Base-by-base conservation (phyloP, 2,888 invertebrate genomes). In the Hirtodrosophila duncani region DNA sequence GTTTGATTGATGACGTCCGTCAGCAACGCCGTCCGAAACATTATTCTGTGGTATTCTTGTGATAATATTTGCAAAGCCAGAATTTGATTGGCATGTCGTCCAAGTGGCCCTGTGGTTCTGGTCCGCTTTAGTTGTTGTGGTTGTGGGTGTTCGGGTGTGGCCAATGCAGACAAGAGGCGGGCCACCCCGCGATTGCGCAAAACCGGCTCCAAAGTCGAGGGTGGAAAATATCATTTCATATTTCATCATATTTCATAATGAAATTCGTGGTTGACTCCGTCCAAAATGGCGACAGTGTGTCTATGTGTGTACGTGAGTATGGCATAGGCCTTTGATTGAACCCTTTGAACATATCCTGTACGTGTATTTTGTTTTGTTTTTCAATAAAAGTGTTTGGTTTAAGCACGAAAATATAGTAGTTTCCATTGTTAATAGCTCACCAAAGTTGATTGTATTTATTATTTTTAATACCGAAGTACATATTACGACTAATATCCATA, bases 1-100 rank as follows among this genome's bases (percentile, higher is more conserved):
- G 43, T 75, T 79, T 77, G 77, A 77, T 77, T 81, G 77, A 81
- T 79, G 79, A 74, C 43, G 68, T 36, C 34, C 5, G 17, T 11
- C 30, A 29, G 36, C 13, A 38, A 5, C 33, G 17, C 34, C 13
- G 30, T 3, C 11, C 36, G 36, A 43, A 57, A 34, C 57, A 79
- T 70, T 75, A 67, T 72, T 80, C 58, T 82, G 82, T 60, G 83
- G 83, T 67, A 65, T 64, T 69, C 63, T 63, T 74, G 66, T 66
- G 66, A 83, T 82, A 83, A 82, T 80, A 78, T 82, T 82, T 78
- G 55, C 39, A 39, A 30, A 63, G 29, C 16, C 30, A 39, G 45
- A 72, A 44, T 56, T 68, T 69, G 58, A 69, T 68, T 68, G 74
- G 70, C 67, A 71, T 63, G 41, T 20, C 29, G 31, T 45, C 33